Base-by-base conservation (phyloP, 2,888 invertebrate species). In the Ormia ochracea region DNA sequence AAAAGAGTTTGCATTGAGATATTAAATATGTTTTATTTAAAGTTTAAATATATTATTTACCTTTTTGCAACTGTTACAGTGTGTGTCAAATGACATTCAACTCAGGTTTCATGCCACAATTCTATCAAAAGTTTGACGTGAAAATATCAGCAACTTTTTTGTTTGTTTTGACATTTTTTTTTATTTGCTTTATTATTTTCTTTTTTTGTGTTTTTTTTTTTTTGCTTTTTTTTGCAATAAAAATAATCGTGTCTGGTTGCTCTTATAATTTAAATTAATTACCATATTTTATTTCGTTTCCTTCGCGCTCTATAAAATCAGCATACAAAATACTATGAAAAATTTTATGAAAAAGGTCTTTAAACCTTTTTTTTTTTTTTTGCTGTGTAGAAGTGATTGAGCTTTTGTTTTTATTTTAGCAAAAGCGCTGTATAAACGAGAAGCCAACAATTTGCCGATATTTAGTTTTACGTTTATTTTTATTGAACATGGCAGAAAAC, bases 391-490 rank as follows among this genome's bases (percentile, higher is more conserved):
- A n/a, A n/a, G n/a, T n/a, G n/a, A n/a, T 38, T n/a, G n/a, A 14
- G n/a, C 10, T 31, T 9, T 31, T 31, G n/a, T 38, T 2, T 9
- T 41, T 41, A 33, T 23, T 58, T 58, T 1, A 43, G 6, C 9
- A 41, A 31, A 17, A 59, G 52, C 14, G 41, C 52, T 36, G 7
- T 31, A 14, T 17, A 69, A 74, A 33, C n/a, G n/a, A n/a, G n/a
- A 50, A 68, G 19, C 14, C 19, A 36, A 63, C 36, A 52, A 58
- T 78, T 78, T 74, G 68, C 68, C 68, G 56, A 65, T 63, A 78
- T 69, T 69, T 69, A 74, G 38, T 74, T 78, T 74, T 58, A 78
- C 48, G 56, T 54, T 78, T 68, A 78, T 68, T 61, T 78, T 56
- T 48, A 61, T 19, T 28, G 21, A 68, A 69, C 68, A 78, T 58